A percentile compares a stretch with the other conserved stretches of the same genome.
phyloP scores from a whole-genome alignment of 2,113 vertebrate genomes.

The Nannospalax galili region DNA sequence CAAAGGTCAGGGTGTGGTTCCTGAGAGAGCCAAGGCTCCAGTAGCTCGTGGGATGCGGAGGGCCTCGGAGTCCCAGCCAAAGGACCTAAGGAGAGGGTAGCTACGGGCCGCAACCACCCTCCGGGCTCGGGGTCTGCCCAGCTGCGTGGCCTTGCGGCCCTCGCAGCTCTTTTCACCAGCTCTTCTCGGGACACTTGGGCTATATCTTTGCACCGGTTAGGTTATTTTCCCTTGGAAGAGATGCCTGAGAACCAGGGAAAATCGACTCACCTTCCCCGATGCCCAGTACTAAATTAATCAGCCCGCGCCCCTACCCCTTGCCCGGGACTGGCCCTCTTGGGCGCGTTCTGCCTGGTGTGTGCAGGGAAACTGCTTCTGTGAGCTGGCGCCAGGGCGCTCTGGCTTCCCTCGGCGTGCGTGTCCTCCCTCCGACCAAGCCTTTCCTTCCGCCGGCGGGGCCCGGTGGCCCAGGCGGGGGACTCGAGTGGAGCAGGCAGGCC shows the following conservation, averaged over 20 bases:
- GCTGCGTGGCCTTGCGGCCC: slow-evolving; percentile 55
- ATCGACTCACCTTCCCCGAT: slow-evolving; percentile 74
- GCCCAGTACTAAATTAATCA: slow-evolving; percentile 58
- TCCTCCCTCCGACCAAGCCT: slow-evolving; percentile 31
- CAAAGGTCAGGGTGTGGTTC: slow-evolving; percentile 70
- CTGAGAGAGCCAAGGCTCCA: background rate
- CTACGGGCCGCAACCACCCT: background rate
- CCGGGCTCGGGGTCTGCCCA: background rate
- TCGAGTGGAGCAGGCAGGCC: slow-evolving; percentile 63
- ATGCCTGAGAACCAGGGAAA: background rate
- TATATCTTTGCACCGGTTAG: background rate
- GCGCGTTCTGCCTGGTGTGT: slow-evolving; percentile 64
- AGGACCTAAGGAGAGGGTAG: background rate
- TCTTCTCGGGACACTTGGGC: slow-evolving; percentile 45
- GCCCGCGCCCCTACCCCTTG: slow-evolving; percentile 51
- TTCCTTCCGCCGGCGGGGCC: slow-evolving; percentile 59
- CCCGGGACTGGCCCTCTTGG: slow-evolving; percentile 55
- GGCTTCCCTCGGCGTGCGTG: slow-evolving; percentile 28
- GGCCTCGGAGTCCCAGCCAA: background rate
- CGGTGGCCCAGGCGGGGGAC: slow-evolving; percentile 65
- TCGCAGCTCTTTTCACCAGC: slow-evolving; percentile 25
- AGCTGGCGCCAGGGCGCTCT: slow-evolving; percentile 47
- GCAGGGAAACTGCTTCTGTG: slow-evolving; percentile 50
- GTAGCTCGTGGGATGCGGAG: background rate
- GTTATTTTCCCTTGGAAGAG: background rate